phyloP scores from a whole-genome alignment of 1,140 invertebrate genomes.

The Heterodera carotae region DNA sequence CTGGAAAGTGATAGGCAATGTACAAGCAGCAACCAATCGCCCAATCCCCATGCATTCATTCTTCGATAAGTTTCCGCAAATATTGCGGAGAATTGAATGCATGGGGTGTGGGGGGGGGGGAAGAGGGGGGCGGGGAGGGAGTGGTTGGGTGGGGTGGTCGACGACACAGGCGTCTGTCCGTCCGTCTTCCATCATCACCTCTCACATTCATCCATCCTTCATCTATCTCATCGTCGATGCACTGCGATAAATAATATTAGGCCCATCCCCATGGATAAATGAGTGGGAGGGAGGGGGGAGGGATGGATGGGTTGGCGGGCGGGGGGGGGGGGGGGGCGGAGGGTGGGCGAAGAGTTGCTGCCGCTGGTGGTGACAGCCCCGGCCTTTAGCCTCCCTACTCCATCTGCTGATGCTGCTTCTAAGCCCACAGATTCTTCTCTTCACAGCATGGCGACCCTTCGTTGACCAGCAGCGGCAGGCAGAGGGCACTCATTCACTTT shows the following conservation, averaged over 20 bases:
- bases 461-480: not conserved
- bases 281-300: not conserved
- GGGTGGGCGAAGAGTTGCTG: too few species aligned
- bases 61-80: not conserved
- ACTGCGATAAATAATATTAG: not conserved
- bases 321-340: too few species aligned
- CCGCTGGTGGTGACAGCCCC: too few species aligned
- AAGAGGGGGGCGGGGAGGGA: too few species aligned
- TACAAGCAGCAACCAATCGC: not conserved
- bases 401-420: not conserved
- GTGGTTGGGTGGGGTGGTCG: too few species aligned
- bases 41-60: not conserved
- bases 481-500: not conserved
- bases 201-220: not conserved
- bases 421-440: not conserved
- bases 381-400: too few species aligned
- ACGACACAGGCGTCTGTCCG: too few species aligned
- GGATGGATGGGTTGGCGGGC: too few species aligned
- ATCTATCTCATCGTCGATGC: not conserved
- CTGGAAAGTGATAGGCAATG: not conserved
- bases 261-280: not conserved
- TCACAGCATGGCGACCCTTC: not conserved
- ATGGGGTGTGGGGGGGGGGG: not conserved
- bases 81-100: conserved; percentile 1
- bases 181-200: not conserved